phyloP scores from a whole-genome alignment of 1,140 invertebrate species.

The Periplaneta americana region DNA sequence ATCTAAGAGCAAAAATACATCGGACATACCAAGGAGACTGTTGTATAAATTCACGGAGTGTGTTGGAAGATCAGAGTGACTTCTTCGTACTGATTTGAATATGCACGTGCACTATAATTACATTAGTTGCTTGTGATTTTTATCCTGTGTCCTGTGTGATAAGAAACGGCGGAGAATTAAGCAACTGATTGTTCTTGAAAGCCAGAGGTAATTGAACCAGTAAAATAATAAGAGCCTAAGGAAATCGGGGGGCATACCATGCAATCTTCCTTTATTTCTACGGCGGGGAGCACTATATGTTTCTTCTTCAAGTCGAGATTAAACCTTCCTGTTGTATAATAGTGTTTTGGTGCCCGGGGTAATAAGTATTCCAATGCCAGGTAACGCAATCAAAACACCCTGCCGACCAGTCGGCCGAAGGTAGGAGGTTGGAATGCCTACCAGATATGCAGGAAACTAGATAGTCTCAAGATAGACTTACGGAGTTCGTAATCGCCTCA shows the following conservation, averaged over 20 bases:
- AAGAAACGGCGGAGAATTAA: neutral
- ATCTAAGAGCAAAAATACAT: too few relatives aligned
- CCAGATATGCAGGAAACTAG: neutral
- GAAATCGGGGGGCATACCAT: neutral
- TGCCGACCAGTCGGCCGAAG: neutral
- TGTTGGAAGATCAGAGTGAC: neutral
- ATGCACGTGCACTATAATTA: neutral
- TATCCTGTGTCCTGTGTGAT: neutral
- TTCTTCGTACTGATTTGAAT: neutral
- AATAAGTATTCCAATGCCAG: neutral
- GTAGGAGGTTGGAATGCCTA: too few relatives aligned
- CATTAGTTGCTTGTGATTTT: neutral
- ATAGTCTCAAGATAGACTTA: too few relatives aligned
- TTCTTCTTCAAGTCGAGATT: neutral
- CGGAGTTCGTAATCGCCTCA: neutral
- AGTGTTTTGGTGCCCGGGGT: neutral
- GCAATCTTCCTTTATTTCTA: neutral
- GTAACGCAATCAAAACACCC: neutral
- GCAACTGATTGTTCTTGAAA: neutral
- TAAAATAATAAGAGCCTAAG: neutral
- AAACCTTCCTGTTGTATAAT: neutral
- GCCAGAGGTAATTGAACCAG: neutral
- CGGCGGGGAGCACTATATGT: too few relatives aligned
- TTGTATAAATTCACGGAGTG: too few relatives aligned
- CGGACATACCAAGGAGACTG: too few relatives aligned